A percentile compares a stretch with the other conserved stretches of the same genome.
These are phyloP conservation scores for Drosophila pseudoobscura DNA, from an alignment of 1,140 invertebrate species.

Conservation along the genomic window DNA sequence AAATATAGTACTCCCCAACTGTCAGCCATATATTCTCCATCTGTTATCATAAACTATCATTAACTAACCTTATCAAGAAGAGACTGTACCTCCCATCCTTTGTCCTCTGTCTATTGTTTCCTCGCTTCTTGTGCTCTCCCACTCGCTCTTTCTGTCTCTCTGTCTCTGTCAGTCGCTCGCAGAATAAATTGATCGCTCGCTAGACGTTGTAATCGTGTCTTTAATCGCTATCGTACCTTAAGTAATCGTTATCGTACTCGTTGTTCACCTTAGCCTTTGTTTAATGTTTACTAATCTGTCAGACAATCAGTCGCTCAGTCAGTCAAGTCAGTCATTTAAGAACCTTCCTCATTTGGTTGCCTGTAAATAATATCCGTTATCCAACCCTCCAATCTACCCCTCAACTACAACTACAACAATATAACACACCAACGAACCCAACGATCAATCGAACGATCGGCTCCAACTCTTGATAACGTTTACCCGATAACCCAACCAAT, in stretches of 20 bases:
- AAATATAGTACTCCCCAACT: no score
- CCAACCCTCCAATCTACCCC: conserved; percentile 70
- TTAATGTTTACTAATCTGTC: conserved; percentile 58
- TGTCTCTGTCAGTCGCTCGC: conserved; percentile 30
- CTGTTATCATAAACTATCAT: no score
- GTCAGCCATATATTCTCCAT: no score
- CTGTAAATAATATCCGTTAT: conserved; percentile 81
- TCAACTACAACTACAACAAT: conserved; percentile 27
- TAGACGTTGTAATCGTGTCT: conserved; percentile 63
- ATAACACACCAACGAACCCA: conserved; percentile 18
- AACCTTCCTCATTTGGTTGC: conserved; percentile 55
- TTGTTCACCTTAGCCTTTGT: conserved; percentile 60
- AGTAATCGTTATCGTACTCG: conserved; percentile 53
- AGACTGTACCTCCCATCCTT: conserved; percentile 1
- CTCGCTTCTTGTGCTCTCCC: conserved; percentile 25
- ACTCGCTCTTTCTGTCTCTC: conserved; percentile 25
- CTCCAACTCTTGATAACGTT: conserved; percentile 1
- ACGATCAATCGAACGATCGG: conserved; percentile 30
- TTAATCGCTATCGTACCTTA: conserved; percentile 55
- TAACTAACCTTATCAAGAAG: no score
- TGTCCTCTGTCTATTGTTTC: background rate
- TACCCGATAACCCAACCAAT: conserved; percentile 11
- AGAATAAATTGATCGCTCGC: conserved; percentile 61
- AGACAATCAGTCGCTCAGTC: conserved; percentile 51
- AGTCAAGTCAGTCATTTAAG: conserved; percentile 68